Evolutionary conservation across 2,113 vertebrate genomes (phyloP).

Genomic region (Tautogolabrus adspersus): DNA sequence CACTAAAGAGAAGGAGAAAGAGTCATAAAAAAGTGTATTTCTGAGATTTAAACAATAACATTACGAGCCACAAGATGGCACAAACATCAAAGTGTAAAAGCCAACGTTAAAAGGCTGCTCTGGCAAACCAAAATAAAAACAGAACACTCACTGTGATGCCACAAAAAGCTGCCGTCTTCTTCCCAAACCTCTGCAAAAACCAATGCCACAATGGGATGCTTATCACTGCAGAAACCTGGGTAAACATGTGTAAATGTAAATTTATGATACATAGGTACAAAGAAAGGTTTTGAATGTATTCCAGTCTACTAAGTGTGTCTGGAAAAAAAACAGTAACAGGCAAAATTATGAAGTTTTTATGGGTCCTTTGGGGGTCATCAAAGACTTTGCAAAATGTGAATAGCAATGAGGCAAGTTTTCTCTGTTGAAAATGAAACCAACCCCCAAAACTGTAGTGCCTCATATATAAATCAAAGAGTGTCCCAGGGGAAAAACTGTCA

Average conservation of each 20-base stretch:
- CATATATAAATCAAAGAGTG: not conserved
- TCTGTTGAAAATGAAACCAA: too few relatives aligned
- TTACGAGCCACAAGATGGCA: constrained; percentile 51
- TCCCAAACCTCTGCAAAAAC: constrained; percentile 93
- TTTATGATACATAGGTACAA: not conserved
- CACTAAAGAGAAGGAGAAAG: constrained; percentile 78
- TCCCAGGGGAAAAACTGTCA: not conserved
- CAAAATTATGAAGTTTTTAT: too few relatives aligned
- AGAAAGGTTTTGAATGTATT: not conserved
- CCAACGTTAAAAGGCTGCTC: not conserved
- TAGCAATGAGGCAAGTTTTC: too few relatives aligned
- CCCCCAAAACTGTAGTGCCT: not conserved
- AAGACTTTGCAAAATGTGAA: too few relatives aligned
- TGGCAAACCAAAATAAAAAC: constrained; percentile 27
- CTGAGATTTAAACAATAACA: not conserved
- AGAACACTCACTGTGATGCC: constrained; percentile 90
- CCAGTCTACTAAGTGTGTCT: not conserved
- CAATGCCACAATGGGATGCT: constrained; percentile 96
- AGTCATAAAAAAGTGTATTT: not conserved
- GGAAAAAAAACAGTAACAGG: too few relatives aligned
- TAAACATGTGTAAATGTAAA: not conserved
- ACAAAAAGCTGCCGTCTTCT: constrained; percentile 90
- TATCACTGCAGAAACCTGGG: constrained; percentile 90
- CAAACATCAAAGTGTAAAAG: not conserved
- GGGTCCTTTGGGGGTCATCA: too few relatives aligned